Percentiles rank a stretch among this genome's conserved stretches.
phyloP scores from a whole-genome alignment of 2,888 invertebrate genomes.

The Eulithis prunata region DNA sequence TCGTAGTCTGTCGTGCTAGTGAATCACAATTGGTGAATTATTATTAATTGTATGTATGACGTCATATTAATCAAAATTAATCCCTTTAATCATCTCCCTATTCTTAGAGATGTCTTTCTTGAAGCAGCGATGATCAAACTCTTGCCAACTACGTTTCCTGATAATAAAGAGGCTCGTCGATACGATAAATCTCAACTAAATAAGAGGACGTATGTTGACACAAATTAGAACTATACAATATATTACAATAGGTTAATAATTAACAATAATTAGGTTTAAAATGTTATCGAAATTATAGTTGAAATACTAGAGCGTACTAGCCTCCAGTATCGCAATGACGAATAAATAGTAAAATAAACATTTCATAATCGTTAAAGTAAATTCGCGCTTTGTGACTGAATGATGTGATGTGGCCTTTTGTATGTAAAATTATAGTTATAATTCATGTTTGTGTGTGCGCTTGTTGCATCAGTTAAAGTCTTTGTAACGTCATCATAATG shows the following conservation, averaged over 20 bases:
- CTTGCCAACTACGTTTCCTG: slow-evolving; percentile 68
- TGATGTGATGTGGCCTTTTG: slow-evolving; percentile 84
- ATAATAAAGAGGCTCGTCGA: slow-evolving; percentile 65
- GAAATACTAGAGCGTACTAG: slow-evolving; percentile 52
- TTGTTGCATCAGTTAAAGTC: slow-evolving; percentile 75
- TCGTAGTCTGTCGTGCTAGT: slow-evolving; percentile 78
- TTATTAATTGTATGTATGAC: slow-evolving; percentile 26
- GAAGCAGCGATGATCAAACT: slow-evolving; percentile 50
- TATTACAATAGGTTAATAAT: slow-evolving; percentile 58
- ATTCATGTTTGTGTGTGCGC: slow-evolving; percentile 74
- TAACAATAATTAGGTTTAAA: slow-evolving; percentile 68
- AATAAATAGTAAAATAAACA: slow-evolving; percentile 62
- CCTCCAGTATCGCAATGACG: slow-evolving; percentile 46
- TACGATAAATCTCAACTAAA: slow-evolving; percentile 59
- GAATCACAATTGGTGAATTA: slow-evolving; percentile 67
- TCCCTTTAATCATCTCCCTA: slow-evolving; percentile 26
- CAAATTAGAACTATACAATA: slow-evolving; percentile 68
- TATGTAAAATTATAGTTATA: slow-evolving; percentile 72
- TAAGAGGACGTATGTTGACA: slow-evolving; percentile 65
- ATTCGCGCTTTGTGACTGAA: slow-evolving; percentile 83
- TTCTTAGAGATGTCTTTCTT: slow-evolving; percentile 65
- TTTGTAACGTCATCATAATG: slow-evolving; percentile 61
- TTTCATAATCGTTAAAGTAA: slow-evolving; percentile 65
- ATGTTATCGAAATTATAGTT: slow-evolving; percentile 67
- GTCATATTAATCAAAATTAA: slow-evolving; percentile 49